A percentile compares a stretch with the other conserved stretches of the same genome.
Conservation (phyloP, 2,888 invertebrate species). For the Tiliacea aurago region DNA sequence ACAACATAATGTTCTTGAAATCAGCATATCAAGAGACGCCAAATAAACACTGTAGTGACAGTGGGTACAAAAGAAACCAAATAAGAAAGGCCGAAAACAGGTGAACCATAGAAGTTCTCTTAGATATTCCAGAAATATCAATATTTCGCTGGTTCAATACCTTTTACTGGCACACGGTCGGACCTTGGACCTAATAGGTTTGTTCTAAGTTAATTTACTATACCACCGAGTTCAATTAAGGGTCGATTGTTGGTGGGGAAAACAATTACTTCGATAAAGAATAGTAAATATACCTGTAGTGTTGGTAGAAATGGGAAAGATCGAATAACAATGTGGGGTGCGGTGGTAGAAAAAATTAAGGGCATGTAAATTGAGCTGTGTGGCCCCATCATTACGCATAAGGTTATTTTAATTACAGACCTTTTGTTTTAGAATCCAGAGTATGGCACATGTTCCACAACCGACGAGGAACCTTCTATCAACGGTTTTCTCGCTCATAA, state of each 20-base stretch:
- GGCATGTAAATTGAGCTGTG: not conserved
- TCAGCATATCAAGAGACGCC: not conserved
- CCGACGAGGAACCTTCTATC: too few relatives aligned
- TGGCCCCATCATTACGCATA: not conserved
- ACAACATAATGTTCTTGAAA: not conserved
- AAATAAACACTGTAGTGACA: not conserved
- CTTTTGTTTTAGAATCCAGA: too few relatives aligned
- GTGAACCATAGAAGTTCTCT: not conserved
- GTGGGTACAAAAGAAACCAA: not conserved
- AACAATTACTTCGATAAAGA: constrained; percentile 35
- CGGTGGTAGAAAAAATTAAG: not conserved
- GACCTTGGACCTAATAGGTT: constrained; percentile 51
- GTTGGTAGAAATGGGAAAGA: constrained; percentile 1
- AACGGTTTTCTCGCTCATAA: too few relatives aligned
- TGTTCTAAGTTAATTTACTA: constrained; percentile 52
- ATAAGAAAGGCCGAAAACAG: not conserved
- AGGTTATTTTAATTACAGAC: too few relatives aligned
- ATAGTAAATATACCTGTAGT: too few relatives aligned
- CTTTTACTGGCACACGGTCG: constrained; percentile 7
- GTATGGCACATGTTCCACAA: too few relatives aligned
- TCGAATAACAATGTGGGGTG: constrained; percentile 1
- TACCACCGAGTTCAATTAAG: constrained; percentile 50
- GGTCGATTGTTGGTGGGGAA: constrained; percentile 30
- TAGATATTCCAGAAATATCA: constrained; percentile 2
- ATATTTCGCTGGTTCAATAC: constrained; percentile 27